These are phyloP conservation scores for Trematocara nigrifrons DNA, from an alignment of 2,113 vertebrate genomes.

Conservation along the genomic window DNA sequence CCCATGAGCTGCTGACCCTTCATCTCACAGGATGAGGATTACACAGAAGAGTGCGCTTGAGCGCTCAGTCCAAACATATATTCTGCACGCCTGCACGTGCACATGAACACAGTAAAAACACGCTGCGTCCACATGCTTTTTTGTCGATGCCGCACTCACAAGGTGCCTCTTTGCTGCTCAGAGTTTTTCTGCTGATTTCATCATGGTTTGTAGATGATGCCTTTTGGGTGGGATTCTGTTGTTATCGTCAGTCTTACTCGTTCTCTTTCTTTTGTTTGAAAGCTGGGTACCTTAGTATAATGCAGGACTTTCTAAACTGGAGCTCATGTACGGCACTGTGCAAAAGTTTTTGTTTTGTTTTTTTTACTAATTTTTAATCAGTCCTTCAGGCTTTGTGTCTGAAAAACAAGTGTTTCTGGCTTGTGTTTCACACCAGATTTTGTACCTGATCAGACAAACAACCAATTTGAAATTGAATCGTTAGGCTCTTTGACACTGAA, in stretches of 20 bases:
- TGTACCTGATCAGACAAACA: neutral
- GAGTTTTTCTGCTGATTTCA: neutral
- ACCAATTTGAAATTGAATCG: neutral
- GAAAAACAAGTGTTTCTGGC: neutral
- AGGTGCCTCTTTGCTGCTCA: neutral
- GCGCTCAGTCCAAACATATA: neutral
- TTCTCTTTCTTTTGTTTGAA: neutral
- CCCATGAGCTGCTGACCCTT: neutral
- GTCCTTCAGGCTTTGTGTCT: neutral
- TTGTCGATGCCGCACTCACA: neutral
- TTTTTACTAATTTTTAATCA: neutral
- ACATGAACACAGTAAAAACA: neutral
- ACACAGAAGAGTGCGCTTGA: neutral
- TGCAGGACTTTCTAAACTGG: neutral
- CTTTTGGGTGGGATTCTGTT: neutral
- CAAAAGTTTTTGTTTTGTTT: accelerated
- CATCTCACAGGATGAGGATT: neutral
- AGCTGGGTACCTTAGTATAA: neutral
- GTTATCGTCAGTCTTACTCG: neutral
- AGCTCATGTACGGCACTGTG: neutral
- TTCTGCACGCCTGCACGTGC: neutral
- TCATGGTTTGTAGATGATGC: neutral
- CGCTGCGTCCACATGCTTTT: neutral
- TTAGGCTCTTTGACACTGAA: neutral
- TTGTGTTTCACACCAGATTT: neutral